A percentile compares a stretch with the other conserved stretches of the same genome.
phyloP scores from a whole-genome alignment of 2,113 vertebrate genomes.

The Ornithorhynchus anatinus region DNA sequence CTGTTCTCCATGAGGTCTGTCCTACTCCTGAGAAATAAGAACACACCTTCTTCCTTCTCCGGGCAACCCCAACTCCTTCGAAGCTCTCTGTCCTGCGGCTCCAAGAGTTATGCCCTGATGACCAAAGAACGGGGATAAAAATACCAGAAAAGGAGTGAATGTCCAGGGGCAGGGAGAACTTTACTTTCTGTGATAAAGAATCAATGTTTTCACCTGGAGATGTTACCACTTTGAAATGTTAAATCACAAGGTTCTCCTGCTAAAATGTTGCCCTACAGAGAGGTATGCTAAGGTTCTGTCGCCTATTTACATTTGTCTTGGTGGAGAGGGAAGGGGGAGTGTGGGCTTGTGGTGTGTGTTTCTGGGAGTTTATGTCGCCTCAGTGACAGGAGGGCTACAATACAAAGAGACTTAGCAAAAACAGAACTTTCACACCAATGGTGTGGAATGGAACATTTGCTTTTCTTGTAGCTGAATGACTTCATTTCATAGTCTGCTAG shows the following conservation, averaged over 20 bases:
- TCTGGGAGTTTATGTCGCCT: not conserved
- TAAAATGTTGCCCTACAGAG: not conserved
- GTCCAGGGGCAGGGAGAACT: not conserved
- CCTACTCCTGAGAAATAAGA: not conserved
- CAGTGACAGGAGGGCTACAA: not conserved
- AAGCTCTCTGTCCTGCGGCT: constrained; percentile 6
- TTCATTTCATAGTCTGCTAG: not conserved
- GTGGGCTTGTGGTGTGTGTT: too few relatives aligned
- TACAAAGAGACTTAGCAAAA: not conserved
- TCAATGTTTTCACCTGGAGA: constrained; percentile 13
- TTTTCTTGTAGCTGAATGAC: not conserved
- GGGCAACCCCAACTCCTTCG: not conserved
- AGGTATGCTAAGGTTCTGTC: not conserved
- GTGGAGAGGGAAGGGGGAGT: rapidly evolving
- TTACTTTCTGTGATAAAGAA: constrained; percentile 33
- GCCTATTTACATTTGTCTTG: constrained; percentile 11
- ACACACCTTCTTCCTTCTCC: not conserved
- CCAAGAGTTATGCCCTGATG: constrained; percentile 13
- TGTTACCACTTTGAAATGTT: constrained; percentile 24
- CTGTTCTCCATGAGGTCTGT: rapidly evolving
- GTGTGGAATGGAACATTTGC: constrained; percentile 23
- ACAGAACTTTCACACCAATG: not conserved
- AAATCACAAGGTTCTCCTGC: constrained; percentile 14
- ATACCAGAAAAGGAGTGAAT: constrained; percentile 41
- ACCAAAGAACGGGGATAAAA: constrained; percentile 20